Conservation (phyloP, 1,140 invertebrate genomes). For the Drosophila bocki region DNA sequence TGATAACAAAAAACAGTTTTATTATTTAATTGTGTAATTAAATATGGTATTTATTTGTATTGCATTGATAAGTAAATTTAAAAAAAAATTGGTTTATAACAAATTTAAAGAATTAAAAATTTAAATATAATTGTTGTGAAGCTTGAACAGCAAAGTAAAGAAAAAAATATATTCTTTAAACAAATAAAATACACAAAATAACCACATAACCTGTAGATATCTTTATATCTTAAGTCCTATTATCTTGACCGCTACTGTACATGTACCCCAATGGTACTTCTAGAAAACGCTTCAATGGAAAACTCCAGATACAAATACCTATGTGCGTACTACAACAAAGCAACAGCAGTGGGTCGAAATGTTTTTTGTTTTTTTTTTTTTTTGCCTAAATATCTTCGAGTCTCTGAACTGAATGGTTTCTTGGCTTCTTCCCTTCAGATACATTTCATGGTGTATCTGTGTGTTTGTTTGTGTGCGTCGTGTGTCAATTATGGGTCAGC, state of each 20-base stretch:
- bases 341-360: constrained; percentile 74
- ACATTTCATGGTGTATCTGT: constrained; percentile 27
- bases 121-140: background rate
- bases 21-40: background rate
- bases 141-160: background rate
- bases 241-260: constrained; percentile 15
- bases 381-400: constrained; percentile 17
- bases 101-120: too few relatives aligned
- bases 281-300: constrained; percentile 78
- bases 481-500: constrained; percentile 79
- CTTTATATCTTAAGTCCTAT: background rate
- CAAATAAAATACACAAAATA: background rate
- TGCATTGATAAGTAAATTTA: too few relatives aligned
- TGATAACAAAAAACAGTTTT: background rate
- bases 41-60: background rate
- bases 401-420: constrained; percentile 51
- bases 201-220: background rate
- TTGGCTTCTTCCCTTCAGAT: constrained; percentile 47
- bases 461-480: constrained; percentile 35
- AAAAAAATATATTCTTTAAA: too few relatives aligned
- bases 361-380: constrained; percentile 13
- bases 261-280: constrained; percentile 18
- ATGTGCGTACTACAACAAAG: constrained; percentile 49
- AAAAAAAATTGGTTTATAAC: too few relatives aligned
- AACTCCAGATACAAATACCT: constrained; percentile 56